Evolutionary conservation across 2,797 vertebrate genomes (phyloP).

Genomic region (Morelia viridis): DNA sequence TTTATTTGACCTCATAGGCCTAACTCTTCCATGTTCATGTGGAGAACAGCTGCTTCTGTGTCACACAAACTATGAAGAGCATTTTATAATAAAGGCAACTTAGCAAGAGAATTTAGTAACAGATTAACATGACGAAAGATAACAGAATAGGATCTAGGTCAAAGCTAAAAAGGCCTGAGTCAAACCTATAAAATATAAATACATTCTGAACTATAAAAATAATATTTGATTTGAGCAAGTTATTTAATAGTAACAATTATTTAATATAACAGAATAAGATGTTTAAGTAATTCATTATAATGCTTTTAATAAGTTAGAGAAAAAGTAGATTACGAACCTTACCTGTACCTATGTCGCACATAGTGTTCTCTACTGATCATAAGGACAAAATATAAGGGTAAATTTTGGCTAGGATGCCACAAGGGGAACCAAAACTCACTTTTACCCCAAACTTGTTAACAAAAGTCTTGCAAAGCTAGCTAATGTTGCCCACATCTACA

Average conservation of each 20-base stretch:
- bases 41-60: constrained; percentile 14
- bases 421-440: not conserved
- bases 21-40: constrained; percentile 19
- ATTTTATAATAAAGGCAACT: not conserved
- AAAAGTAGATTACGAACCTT: not conserved
- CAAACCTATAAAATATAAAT: not conserved
- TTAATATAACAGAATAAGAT: not conserved
- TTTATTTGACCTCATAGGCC: constrained; percentile 29
- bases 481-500: not conserved
- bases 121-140: not conserved
- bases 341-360: not conserved
- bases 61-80: not conserved
- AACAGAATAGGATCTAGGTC: not conserved
- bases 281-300: not conserved
- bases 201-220: not conserved
- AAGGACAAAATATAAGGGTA: not conserved
- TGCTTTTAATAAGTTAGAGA: not conserved
- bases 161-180: not conserved
- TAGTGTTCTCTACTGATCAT: not conserved
- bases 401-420: not conserved
- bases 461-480: not conserved
- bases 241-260: not conserved
- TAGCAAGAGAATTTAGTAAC: not conserved
- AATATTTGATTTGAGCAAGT: not conserved
- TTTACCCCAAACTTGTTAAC: not conserved